Percentiles rank a stretch among this genome's conserved stretches.
phyloP scores from a whole-genome alignment of 2,888 invertebrate genomes.

The Phymatocera aterrima region DNA sequence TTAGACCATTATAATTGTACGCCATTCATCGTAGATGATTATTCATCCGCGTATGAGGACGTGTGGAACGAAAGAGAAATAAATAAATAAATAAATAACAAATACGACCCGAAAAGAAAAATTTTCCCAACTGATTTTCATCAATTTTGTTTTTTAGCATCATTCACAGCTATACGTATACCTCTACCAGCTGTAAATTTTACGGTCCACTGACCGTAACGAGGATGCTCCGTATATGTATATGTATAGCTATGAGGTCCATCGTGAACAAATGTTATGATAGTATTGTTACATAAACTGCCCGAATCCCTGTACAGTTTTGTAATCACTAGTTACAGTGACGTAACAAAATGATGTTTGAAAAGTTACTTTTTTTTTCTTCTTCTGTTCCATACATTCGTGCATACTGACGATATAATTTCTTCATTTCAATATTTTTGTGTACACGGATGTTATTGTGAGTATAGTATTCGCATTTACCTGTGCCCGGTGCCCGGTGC shows the following conservation, averaged over 20 bases:
- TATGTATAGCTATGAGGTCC: too few species aligned
- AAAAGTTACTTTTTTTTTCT: not conserved
- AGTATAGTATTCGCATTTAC: not conserved
- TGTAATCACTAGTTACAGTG: slow-evolving; percentile 10
- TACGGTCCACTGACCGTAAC: slow-evolving; percentile 34
- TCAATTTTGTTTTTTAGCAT: slow-evolving; percentile 16
- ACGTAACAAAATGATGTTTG: not conserved
- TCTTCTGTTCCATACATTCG: not conserved
- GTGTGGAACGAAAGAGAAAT: too few species aligned
- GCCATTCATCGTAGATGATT: not conserved
- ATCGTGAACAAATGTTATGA: not conserved
- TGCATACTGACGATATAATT: not conserved
- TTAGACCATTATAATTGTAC: not conserved
- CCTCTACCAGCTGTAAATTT: slow-evolving; percentile 25
- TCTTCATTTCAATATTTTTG: not conserved
- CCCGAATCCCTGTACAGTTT: too few species aligned
- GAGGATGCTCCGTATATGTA: slow-evolving; percentile 30
- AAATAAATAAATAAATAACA: too few species aligned
- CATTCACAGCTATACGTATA: slow-evolving; percentile 9
- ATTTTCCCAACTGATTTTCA: not conserved
- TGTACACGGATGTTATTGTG: not conserved
- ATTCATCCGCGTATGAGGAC: too few species aligned
- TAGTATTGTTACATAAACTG: not conserved
- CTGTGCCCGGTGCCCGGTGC: too few species aligned
- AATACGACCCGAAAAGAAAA: not conserved